Evolutionary conservation across 2,113 vertebrate species (phyloP), one percentile per base, ranked within the genome.

Genomic region (Symphodus melops): DNA sequence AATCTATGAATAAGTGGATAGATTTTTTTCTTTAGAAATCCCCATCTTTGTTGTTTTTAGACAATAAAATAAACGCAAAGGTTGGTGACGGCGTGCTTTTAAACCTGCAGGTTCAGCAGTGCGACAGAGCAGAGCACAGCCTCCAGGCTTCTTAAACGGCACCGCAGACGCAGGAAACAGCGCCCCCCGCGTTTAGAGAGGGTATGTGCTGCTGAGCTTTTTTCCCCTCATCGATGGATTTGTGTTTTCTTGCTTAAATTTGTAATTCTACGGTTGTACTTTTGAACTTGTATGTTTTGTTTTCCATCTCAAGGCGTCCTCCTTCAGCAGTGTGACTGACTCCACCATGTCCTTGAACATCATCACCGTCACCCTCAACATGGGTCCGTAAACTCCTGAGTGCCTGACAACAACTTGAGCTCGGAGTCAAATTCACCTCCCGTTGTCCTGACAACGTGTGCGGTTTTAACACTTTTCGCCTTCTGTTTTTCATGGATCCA

Each of bases 261-360:
- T 33, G 28, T 33, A 33, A 33, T 33, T n/a, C n/a, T n/a, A n/a
- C n/a, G n/a, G 28, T 33, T 19, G 3, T 10, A 9, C 11, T 41
- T 41, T 9, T 41, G 39, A 41, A 41, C 39, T 5, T 48, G 17
- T 8, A 19, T 9, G 17, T 13, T 51, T n/a, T 51, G 4, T 51
- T n/a, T 2, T 19, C 48, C 19, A 41, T 11, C 12, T 75, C 0
- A 71, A 97, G 96, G 93, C 95, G 0, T 96, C 96, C 0, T 97
- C 96, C 65, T 97, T 97, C 88, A 97, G 96, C 90, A 97, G 96
- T 0, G 95, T 97, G 77, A 97, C 96, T 0, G 96, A 97, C 71
- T 97, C 96, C 58, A 97, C 96, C 0, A 97, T 97, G 96, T 97
- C 96, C 39, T 83, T 97, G 76, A 97, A 97, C 86, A 97, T 97